Percentiles rank a stretch among this genome's conserved stretches.
These are phyloP conservation scores for Falco naumanni DNA, from an alignment of 2,797 vertebrate genomes.

Conservation along the genomic window DNA sequence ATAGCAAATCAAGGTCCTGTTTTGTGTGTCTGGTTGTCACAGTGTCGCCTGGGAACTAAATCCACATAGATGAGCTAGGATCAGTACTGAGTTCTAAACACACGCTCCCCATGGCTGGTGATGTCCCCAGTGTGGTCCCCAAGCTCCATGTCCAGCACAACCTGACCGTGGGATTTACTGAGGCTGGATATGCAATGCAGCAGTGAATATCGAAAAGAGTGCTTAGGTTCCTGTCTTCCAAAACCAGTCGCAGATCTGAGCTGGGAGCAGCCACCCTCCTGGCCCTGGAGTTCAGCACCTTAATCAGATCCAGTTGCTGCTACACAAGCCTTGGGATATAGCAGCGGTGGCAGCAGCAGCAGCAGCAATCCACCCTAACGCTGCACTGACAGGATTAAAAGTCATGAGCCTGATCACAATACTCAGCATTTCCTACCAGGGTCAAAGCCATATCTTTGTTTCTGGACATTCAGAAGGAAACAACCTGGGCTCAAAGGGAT, in stretches of 20 bases:
- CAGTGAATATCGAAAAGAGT: background rate
- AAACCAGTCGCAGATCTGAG: background rate
- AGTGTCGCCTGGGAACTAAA: background rate
- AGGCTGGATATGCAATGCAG: background rate
- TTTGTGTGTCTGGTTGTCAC: background rate
- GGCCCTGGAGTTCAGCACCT: background rate
- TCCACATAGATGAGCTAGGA: background rate
- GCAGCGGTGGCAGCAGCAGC: background rate
- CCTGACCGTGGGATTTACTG: background rate
- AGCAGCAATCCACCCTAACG: background rate
- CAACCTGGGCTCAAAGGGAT: background rate
- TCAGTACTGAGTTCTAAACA: background rate
- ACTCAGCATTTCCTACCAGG: background rate
- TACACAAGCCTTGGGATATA: background rate
- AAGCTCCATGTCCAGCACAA: background rate
- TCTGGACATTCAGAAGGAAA: background rate
- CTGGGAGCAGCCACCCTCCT: background rate
- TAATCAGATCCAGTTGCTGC: fast-evolving
- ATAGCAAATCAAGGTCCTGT: background rate
- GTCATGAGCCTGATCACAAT: background rate
- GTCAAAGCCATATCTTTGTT: background rate
- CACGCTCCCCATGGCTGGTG: background rate
- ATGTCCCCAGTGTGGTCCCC: background rate
- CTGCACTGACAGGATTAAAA: background rate
- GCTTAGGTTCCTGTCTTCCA: background rate